phyloP scores from a whole-genome alignment of 2,113 vertebrate species.

The Cyprinus carpio region DNA sequence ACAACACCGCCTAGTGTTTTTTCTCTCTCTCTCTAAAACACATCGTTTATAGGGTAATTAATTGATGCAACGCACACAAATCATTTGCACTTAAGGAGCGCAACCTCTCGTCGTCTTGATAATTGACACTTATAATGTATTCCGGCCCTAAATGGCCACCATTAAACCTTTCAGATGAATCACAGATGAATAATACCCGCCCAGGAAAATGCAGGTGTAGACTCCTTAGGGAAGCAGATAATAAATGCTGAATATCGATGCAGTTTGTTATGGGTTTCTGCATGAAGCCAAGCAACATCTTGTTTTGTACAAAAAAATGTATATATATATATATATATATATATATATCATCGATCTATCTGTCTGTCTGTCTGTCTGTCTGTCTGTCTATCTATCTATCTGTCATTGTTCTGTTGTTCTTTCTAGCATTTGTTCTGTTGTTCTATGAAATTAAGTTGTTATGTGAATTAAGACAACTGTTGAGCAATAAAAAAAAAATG shows the following conservation, averaged over 20 bases:
- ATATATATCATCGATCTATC: too few relatives aligned
- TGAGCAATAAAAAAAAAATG: too few relatives aligned
- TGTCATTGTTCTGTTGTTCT: too few relatives aligned
- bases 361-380: too few relatives aligned
- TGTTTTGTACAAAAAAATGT: constrained; percentile 23
- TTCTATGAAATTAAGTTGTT: too few relatives aligned
- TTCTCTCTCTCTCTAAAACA: constrained; percentile 59
- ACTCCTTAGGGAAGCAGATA: constrained; percentile 37
- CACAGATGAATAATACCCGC: constrained; percentile 58
- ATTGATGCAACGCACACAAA: constrained; percentile 59
- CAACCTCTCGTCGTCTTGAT: constrained; percentile 63
- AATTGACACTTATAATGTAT: constrained; percentile 68
- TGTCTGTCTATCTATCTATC: too few relatives aligned
- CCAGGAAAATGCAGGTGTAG: constrained; percentile 62
- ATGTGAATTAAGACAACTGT: too few relatives aligned
- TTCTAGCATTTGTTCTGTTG: too few relatives aligned
- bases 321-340: too few relatives aligned
- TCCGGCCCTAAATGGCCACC: constrained; percentile 62
- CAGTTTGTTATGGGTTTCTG: constrained; percentile 16
- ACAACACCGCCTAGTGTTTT: constrained; percentile 61
- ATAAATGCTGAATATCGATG: constrained; percentile 30
- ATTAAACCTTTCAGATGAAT: constrained; percentile 67
- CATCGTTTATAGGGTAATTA: constrained; percentile 77
- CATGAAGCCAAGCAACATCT: constrained; percentile 21
- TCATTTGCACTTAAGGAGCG: constrained; percentile 55